Base-by-base conservation (phyloP, 2,797 vertebrate species). In the Gallinago stenura region DNA sequence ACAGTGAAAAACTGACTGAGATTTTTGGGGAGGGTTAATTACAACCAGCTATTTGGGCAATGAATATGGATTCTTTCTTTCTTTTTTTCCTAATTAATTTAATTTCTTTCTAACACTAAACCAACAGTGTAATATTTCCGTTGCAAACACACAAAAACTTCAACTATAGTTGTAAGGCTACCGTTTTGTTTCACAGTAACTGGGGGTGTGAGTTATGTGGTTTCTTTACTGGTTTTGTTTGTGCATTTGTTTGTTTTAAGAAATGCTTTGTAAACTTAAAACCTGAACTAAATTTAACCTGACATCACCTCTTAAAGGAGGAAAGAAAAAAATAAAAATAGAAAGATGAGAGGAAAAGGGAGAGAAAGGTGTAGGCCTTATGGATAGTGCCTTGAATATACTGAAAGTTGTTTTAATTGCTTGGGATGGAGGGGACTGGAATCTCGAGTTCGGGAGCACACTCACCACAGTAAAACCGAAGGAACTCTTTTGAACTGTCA, bases 151-250 rank as follows among this genome's bases (percentile, higher is more conserved):
- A 65, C 1, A 85, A 68, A 20, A 70, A 31, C 2, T 43, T 56
- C 13, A 78, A 0, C 19, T 30, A n/a, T 28, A 54, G 20, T 8
- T 35, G 0, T 41, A 18, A 54, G 4, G 5, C 45, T 81, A 39
- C 31, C 46, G 7, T 3, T 75, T 75, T 71, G 1, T 65, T 84
- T 76, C 13, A 21, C 6, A 37, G 56, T 1, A 1, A 2, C 10
- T 35, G 10, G 3, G 7, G 4, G 11, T 33, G 15, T 4, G 5
- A 8, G 3, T 4, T 48, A 19, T 14, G 16, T 31, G 7, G 5
- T 12, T 6, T 24, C 18, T 41, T 39, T 30, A 62, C 26, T 28
- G 37, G 10, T 39, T 45, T 48, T 0, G 9, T 24, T 48, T n/a
- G 11, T n/a, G 37, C 26, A 37, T 39, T 58, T 20, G 10, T 51